Evolutionary conservation across 2,888 invertebrate species (phyloP).

Genomic region (Aradus depressus): DNA sequence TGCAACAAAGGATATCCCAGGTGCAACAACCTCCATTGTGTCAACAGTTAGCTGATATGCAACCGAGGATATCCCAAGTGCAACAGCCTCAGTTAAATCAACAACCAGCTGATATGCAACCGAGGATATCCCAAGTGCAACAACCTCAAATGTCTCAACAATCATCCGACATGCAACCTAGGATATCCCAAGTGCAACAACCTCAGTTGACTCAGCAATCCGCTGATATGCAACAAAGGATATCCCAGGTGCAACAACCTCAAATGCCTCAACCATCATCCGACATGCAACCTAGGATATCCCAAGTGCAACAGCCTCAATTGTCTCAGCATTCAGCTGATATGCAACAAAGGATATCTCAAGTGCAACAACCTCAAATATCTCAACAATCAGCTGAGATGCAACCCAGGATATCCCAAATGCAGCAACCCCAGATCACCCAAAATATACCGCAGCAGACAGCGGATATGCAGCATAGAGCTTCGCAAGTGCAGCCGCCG

Average conservation of each 20-base stretch:
- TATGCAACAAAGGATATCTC: conserved; percentile 13
- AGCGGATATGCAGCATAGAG: neutral
- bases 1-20: neutral
- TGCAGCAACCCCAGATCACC: conserved; percentile 5
- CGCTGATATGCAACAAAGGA: conserved; percentile 8
- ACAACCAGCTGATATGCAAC: neutral
- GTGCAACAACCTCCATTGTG: neutral
- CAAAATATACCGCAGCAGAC: neutral
- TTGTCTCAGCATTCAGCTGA: neutral
- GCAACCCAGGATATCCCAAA: conserved; percentile 13
- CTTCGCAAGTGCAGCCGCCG: neutral
- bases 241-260: conserved; percentile 14
- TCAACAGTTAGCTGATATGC: too few relatives aligned
- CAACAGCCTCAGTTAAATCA: neutral
- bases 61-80: neutral
- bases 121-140: conserved; percentile 2
- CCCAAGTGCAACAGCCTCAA: neutral
- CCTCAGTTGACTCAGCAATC: neutral
- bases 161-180: conserved; percentile 3
- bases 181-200: conserved; percentile 11
- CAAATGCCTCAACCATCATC: neutral
- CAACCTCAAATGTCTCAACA: neutral
- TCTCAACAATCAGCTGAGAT: neutral
- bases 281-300: too few relatives aligned
- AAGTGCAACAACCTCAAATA: conserved; percentile 1